Evolutionary conservation across 2,888 invertebrate species (phyloP).

Genomic region (Catocala nupta): DNA sequence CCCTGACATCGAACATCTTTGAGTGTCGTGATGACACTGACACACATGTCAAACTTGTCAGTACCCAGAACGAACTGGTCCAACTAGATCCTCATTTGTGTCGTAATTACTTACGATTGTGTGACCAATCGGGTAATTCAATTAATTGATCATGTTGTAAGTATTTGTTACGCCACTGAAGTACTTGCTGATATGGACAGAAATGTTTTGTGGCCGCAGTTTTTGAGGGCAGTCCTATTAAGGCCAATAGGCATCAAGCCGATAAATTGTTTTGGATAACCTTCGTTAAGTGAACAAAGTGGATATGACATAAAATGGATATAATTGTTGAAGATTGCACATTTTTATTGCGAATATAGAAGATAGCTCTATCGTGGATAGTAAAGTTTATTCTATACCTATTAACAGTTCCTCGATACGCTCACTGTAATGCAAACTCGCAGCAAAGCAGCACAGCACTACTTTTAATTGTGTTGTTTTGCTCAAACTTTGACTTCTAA

Average conservation of each 20-base stretch:
- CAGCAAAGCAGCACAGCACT: too few relatives aligned
- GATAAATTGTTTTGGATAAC: too few relatives aligned
- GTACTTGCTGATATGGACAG: slow-evolving; percentile 7
- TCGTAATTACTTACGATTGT: slow-evolving; percentile 40
- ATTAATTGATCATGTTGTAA: slow-evolving; percentile 42
- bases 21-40: slow-evolving; percentile 55
- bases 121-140: slow-evolving; percentile 30
- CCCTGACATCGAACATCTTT: slow-evolving; percentile 32
- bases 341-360: too few relatives aligned
- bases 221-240: slow-evolving; percentile 8
- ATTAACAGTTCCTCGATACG: too few relatives aligned
- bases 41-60: slow-evolving; percentile 47
- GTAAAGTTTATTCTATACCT: too few relatives aligned
- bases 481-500: too few relatives aligned
- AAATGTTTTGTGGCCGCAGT: background rate
- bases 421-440: too few relatives aligned
- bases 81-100: slow-evolving; percentile 47
- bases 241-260: background rate
- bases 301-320: too few relatives aligned
- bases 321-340: too few relatives aligned
- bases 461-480: too few relatives aligned
- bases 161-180: slow-evolving; percentile 21
- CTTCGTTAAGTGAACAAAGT: too few relatives aligned
- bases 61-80: slow-evolving; percentile 38
- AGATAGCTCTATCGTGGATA: too few relatives aligned